Percentiles rank a stretch among this genome's conserved stretches.
phyloP scores from a whole-genome alignment of 2,113 vertebrate species.

The Collichthys lucidus region DNA sequence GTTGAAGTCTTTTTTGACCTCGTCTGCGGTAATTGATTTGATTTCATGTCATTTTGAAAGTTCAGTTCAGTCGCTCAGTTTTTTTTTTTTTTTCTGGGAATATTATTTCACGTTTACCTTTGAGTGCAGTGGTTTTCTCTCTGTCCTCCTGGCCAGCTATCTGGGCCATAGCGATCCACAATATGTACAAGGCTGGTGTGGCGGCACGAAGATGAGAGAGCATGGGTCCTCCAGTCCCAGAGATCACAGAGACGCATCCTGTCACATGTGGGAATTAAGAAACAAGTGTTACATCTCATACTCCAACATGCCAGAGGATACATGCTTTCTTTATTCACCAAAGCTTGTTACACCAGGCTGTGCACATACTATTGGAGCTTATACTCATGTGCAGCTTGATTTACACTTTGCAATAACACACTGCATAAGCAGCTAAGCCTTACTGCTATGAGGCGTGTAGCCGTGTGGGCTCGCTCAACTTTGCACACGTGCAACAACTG shows the following conservation, averaged over 20 bases:
- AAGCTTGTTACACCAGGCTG: constrained; percentile 14
- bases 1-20: background rate
- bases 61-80: background rate
- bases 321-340: background rate
- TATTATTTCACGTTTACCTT: constrained; percentile 83
- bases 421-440: background rate
- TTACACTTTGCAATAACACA: constrained; percentile 14
- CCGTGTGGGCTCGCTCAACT: constrained; percentile 5
- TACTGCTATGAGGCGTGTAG: background rate
- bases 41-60: background rate
- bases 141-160: constrained; percentile 92
- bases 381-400: background rate
- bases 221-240: constrained; percentile 81
- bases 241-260: constrained; percentile 54
- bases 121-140: constrained; percentile 95
- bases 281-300: background rate
- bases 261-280: constrained; percentile 2
- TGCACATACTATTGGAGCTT: background rate
- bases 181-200: constrained; percentile 77
- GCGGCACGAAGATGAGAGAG: constrained; percentile 79
- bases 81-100: background rate
- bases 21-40: too few species aligned
- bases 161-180: constrained; percentile 92
- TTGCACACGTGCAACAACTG: constrained; percentile 39
- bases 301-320: background rate